phyloP scores from a whole-genome alignment of 2,888 invertebrate species.

The Ichneumon xanthorius region DNA sequence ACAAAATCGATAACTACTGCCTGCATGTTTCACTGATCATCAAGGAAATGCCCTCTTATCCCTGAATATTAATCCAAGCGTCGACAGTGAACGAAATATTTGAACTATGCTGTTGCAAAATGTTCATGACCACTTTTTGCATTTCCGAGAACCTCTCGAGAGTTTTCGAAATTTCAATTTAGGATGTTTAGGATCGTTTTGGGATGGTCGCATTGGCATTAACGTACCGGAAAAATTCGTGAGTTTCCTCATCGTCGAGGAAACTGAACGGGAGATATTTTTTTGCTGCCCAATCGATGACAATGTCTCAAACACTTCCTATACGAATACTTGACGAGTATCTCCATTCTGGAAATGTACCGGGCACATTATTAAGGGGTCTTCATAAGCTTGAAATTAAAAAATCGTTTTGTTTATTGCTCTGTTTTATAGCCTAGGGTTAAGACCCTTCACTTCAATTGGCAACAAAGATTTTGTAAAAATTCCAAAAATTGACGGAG shows the following conservation, averaged over 20 bases:
- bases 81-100: constrained; percentile 66
- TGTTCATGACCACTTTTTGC: constrained; percentile 37
- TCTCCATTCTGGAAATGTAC: too few relatives aligned
- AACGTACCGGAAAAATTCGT: constrained; percentile 7
- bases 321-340: background rate
- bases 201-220: constrained; percentile 24
- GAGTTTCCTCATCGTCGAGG: constrained; percentile 10
- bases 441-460: too few relatives aligned
- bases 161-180: background rate
- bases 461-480: too few relatives aligned
- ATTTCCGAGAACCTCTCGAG: constrained; percentile 5
- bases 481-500: too few relatives aligned
- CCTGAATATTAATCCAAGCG: constrained; percentile 67
- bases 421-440: too few relatives aligned
- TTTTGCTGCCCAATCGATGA: constrained; percentile 12
- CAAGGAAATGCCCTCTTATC: constrained; percentile 66
- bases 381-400: too few relatives aligned
- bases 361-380: too few relatives aligned
- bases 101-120: constrained; percentile 50
- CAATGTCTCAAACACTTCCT: background rate
- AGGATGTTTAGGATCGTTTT: constrained; percentile 17
- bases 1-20: constrained; percentile 59
- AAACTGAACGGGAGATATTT: constrained; percentile 12
- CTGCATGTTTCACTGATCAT: constrained; percentile 54
- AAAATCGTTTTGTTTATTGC: too few relatives aligned